Evolutionary conservation across 2,888 invertebrate genomes (phyloP).

Genomic region (Tetragonula carbonaria): DNA sequence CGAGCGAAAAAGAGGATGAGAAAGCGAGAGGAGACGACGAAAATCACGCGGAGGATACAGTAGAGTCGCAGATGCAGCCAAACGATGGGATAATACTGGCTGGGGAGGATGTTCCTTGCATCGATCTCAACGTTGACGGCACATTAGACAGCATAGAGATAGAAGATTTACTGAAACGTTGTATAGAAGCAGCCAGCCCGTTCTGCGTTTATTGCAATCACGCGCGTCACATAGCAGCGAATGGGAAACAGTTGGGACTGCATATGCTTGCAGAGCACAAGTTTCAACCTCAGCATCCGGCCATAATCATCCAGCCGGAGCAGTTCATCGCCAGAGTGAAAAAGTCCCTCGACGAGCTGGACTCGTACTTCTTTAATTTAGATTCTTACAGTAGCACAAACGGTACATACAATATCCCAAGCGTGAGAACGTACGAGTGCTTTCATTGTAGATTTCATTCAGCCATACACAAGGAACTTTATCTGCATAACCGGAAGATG

Average conservation of each 20-base stretch:
- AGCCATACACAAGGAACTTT: slow-evolving; percentile 92
- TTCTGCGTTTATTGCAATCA: slow-evolving; percentile 94
- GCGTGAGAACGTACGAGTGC: slow-evolving; percentile 92
- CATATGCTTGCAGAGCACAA: slow-evolving; percentile 93
- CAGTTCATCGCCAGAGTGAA: slow-evolving; percentile 88
- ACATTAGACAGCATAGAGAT: slow-evolving; percentile 91
- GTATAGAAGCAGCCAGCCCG: slow-evolving; percentile 88
- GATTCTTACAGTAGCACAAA: slow-evolving; percentile 88
- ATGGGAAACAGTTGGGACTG: slow-evolving; percentile 91
- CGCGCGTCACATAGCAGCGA: slow-evolving; percentile 93
- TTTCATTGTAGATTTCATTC: slow-evolving; percentile 93
- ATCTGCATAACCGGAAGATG: slow-evolving; percentile 93
- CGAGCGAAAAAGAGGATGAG: slow-evolving; percentile 41
- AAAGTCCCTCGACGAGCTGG: slow-evolving; percentile 87
- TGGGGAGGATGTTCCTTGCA: slow-evolving; percentile 87
- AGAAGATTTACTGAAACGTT: slow-evolving; percentile 89
- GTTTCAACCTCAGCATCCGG: slow-evolving; percentile 85
- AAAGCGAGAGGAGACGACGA: slow-evolving; percentile 16
- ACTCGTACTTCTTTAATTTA: slow-evolving; percentile 89
- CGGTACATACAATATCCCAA: slow-evolving; percentile 84
- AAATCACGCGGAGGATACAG: slow-evolving; percentile 39
- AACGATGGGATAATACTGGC: slow-evolving; percentile 85
- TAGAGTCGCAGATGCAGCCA: slow-evolving; percentile 31
- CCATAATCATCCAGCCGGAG: slow-evolving; percentile 80
- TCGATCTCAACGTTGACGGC: slow-evolving; percentile 90